Evolutionary conservation across 2,888 invertebrate genomes (phyloP), one percentile per base, ranked within the genome.

Genomic region (Xestobium rufovillosum): DNA sequence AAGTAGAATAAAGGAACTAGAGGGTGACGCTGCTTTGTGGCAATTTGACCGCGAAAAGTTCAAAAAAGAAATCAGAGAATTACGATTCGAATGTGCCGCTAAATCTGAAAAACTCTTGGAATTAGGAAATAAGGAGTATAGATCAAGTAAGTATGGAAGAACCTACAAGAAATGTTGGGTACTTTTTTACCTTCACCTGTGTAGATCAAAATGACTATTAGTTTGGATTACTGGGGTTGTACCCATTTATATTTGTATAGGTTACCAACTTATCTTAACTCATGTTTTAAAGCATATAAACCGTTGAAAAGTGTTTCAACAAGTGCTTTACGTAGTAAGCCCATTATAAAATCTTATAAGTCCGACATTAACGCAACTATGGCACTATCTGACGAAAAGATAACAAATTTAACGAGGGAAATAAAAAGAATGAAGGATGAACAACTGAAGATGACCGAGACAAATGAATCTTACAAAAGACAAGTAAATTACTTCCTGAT

Each of bases 61-160:
- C 26, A 76, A 80, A 55, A 71, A 72, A 32, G 79, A 81, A 48
- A 67, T 81, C 3, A 61, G 71, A 26, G 75, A 72, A 47, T 68
- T 72, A 51, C 71, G 74, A 47, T 47, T 56, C 52, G 43, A 69
- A 39, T 31, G 34, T 31, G 3, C 33, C 19, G 70, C 33, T 61
- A 49, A 39, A 69, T 66, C 52, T 55, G 70, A 38, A 68, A 70
- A 49, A 65, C 68, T 55, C 69, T 70, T n/a, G n/a, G n/a, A n/a
- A n/a, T n/a, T n/a, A n/a, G n/a, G n/a, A n/a, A n/a, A n/a, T n/a
- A n/a, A n/a, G n/a, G n/a, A n/a, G n/a, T n/a, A n/a, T n/a, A n/a
- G n/a, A n/a, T n/a, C n/a, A n/a, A n/a, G n/a, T n/a, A n/a, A n/a
- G n/a, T n/a, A n/a, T n/a, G n/a, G n/a, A n/a, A n/a, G n/a, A n/a